Conservation (phyloP, 92 coral and sea anemone genomes). For the Parazoanthus atlanticus region DNA sequence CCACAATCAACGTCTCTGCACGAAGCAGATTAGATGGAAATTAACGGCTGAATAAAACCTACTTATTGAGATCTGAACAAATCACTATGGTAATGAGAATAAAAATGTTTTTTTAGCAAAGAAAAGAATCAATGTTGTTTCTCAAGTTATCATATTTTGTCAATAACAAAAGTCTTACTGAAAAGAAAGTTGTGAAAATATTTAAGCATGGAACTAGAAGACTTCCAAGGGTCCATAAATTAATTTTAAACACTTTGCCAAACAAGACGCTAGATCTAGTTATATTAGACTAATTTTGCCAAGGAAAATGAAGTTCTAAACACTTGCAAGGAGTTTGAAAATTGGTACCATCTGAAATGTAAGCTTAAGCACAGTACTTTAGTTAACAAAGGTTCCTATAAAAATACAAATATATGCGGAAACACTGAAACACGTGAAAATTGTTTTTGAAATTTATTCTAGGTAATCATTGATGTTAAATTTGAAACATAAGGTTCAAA, state of each 20-base stretch:
- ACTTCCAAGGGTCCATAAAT: neutral
- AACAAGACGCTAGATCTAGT: too few relatives aligned
- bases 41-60: conserved; percentile 1
- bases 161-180: neutral
- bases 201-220: neutral
- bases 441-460: too few relatives aligned
- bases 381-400: too few relatives aligned
- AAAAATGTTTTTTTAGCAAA: neutral
- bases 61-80: too few relatives aligned
- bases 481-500: too few relatives aligned
- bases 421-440: too few relatives aligned
- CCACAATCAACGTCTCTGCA: neutral
- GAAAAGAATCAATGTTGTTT: neutral
- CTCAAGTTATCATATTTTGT: neutral
- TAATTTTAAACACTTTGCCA: too few relatives aligned
- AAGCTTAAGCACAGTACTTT: too few relatives aligned
- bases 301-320: neutral
- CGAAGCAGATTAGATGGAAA: neutral
- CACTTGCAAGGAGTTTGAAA: too few relatives aligned
- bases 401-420: too few relatives aligned
- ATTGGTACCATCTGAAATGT: too few relatives aligned
- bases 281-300: neutral
- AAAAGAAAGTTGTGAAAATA: neutral
- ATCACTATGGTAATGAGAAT: neutral
- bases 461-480: too few relatives aligned